Conservation (phyloP, 2,888 invertebrate species). For the Rhogogaster chlorosoma region DNA sequence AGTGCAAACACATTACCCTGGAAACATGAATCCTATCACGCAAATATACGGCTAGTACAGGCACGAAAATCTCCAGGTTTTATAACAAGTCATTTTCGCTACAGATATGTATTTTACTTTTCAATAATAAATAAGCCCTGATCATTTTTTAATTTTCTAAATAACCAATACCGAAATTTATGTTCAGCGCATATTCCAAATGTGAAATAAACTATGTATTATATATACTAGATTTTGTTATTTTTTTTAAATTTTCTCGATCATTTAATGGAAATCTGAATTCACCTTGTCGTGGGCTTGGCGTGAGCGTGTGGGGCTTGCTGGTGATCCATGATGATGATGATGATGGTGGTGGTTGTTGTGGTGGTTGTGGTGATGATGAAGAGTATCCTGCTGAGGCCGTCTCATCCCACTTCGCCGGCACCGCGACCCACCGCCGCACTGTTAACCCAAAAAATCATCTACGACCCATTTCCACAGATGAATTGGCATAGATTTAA, state of each 20-base stretch:
- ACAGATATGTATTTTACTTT: not conserved
- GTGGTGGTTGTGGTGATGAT: constrained; percentile 63
- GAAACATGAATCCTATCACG: constrained; percentile 18
- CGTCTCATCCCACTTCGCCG: constrained; percentile 77
- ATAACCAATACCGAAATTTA: too few relatives aligned
- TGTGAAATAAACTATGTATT: too few relatives aligned
- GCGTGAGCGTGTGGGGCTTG: constrained; percentile 70
- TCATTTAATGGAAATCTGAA: not conserved
- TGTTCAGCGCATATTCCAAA: too few relatives aligned
- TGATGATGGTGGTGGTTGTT: constrained; percentile 58
- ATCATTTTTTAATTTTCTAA: too few relatives aligned
- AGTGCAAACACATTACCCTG: constrained; percentile 1
- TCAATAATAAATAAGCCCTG: not conserved
- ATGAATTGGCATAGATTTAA: not conserved
- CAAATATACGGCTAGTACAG: not conserved
- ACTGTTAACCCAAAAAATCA: constrained; percentile 62
- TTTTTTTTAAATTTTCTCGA: not conserved
- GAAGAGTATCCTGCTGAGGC: constrained; percentile 75
- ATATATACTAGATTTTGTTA: not conserved
- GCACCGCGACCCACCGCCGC: constrained; percentile 77
- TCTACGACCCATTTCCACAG: constrained; percentile 9
- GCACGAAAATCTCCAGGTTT: not conserved
- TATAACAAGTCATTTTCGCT: not conserved
- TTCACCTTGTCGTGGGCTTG: constrained; percentile 71
- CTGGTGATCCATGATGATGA: constrained; percentile 68